Percentiles rank a stretch among this genome's conserved stretches.
phyloP scores from a whole-genome alignment of 35 echinoderm and acorn worm species.

The Diadema setosum region DNA sequence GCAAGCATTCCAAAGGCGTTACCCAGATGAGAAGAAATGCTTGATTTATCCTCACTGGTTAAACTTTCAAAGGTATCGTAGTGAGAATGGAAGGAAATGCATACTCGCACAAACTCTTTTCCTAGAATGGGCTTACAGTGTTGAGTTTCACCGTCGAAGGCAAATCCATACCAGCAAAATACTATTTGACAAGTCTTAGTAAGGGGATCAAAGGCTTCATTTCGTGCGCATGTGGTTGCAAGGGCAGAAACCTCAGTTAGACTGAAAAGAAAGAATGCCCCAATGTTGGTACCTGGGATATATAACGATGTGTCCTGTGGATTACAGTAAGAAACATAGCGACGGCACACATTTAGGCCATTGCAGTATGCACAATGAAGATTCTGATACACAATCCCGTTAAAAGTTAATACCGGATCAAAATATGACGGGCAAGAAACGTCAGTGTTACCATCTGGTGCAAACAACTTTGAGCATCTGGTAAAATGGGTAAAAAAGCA shows the following conservation, averaged over 20 bases:
- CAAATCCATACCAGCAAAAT: background rate
- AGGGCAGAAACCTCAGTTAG: background rate
- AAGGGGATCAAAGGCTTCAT: background rate
- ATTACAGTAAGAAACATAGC: background rate
- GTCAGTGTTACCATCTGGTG: background rate
- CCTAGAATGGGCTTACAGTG: background rate
- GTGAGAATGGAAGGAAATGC: background rate
- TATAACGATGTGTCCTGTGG: background rate
- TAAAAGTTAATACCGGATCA: background rate
- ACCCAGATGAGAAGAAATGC: background rate
- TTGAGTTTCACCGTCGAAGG: background rate
- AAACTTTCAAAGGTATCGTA: too few relatives aligned
- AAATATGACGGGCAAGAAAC: background rate
- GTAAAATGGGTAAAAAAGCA: background rate
- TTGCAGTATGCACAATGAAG: background rate
- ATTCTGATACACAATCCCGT: background rate
- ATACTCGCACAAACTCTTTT: background rate
- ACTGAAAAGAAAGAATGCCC: background rate
- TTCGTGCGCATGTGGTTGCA: background rate
- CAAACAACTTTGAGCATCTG: background rate
- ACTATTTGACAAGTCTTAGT: background rate
- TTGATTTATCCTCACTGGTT: background rate
- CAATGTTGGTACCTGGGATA: background rate
- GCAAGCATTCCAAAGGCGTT: background rate
- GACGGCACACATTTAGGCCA: background rate